Conservation (phyloP, 2,113 vertebrate species). For the Saccopteryx leptura region DNA sequence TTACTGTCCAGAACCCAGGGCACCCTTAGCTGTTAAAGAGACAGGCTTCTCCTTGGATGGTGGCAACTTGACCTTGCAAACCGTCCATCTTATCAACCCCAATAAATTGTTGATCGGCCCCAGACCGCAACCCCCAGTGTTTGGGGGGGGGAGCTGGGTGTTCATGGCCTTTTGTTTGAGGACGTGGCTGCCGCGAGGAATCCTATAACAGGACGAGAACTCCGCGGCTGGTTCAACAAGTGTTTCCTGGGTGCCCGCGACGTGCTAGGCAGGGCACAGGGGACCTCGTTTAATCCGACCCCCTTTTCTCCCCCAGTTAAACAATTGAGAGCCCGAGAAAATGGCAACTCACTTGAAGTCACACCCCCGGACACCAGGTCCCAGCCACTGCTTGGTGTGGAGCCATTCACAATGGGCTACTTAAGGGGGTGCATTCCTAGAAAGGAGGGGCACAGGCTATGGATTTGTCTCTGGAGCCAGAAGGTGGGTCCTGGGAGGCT, state of each 20-base stretch:
- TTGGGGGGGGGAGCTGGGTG: background rate
- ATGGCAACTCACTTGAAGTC: background rate
- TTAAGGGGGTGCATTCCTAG: background rate
- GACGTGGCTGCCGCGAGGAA: background rate
- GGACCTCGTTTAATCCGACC: background rate
- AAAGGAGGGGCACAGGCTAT: background rate
- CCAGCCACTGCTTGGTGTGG: background rate
- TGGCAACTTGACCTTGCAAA: background rate
- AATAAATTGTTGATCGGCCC: background rate
- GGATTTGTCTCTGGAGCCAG: background rate
- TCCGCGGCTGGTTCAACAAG: no score
- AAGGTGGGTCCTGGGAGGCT: slow-evolving; percentile 52
- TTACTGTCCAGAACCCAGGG: background rate
- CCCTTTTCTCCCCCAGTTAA: no score
- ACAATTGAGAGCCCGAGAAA: background rate
- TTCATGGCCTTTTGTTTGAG: background rate
- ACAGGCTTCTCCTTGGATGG: background rate
- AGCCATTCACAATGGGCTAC: fast-evolving
- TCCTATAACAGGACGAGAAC: background rate
- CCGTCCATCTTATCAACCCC: background rate
- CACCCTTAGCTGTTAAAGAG: background rate
- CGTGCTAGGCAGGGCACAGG: fast-evolving
- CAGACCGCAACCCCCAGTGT: no score
- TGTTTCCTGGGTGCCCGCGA: background rate
- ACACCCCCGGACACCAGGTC: background rate